Base-by-base conservation (phyloP, 2,113 vertebrate genomes). In the Macquaria ambigua region DNA sequence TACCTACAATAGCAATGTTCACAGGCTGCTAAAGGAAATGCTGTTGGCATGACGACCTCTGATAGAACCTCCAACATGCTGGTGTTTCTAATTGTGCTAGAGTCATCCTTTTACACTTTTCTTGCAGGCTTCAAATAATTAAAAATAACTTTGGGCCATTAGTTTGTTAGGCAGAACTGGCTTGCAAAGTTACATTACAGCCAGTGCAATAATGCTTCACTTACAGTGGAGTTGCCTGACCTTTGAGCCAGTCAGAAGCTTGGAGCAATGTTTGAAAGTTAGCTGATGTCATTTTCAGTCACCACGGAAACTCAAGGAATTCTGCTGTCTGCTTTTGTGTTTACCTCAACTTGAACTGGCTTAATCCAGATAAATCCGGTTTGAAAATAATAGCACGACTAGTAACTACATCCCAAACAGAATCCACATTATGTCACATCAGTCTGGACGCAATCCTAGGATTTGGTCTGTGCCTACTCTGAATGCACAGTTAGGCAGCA, bases 161-260 rank as follows among this genome's bases (percentile, higher is more conserved):
- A 16, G 7, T 50, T 15, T 55, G n/a, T 64, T 0, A 37, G 50
- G 43, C 16, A 58, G 34, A 2, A 15, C 52, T 34, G 25, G 18
- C 41, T 62, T 46, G 5, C 10, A 23, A 73, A 73, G 37, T 12
- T 34, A 14, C 39, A 25, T 5, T 37, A 6, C 18, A 46, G 20
- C n/a, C 16, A 20, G 52, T 6, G 1, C 8, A 61, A 28, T 50
- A 11, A 50, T 15, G 2, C 15, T 77, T 10, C 11, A 21, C 23
- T 34, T 66, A 20, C 64, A 53, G 7, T n/a, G 15, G 34, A 61
- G 37, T 74, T 55, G 21, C 6, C 9, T 55, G 43, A 79, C 78
- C 55, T 87, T 53, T 74, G 41, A 77, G n/a, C 8, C 48, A 58
- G 15, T 56, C 20, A 71, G 55, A 79, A 16, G 11, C 46, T 71